Evolutionary conservation across 2,797 vertebrate genomes (phyloP).

Genomic region (Glyptemys insculpta): DNA sequence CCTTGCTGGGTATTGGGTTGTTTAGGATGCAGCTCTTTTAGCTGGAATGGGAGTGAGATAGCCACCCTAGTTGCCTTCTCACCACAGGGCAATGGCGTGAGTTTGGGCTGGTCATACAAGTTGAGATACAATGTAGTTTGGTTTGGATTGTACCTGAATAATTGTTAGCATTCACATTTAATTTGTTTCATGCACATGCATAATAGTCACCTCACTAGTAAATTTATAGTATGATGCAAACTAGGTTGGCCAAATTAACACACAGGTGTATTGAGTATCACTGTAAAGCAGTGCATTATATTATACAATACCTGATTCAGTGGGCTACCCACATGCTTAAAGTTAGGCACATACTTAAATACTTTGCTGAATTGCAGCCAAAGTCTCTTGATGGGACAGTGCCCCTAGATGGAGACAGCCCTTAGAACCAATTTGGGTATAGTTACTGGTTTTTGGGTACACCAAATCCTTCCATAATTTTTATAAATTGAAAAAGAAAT

Average conservation of each 20-base stretch:
- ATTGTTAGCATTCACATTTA: not conserved
- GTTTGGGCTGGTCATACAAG: not conserved
- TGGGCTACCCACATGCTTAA: not conserved
- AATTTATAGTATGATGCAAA: not conserved
- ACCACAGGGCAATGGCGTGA: not conserved
- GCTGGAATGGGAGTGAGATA: not conserved
- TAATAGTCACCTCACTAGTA: not conserved
- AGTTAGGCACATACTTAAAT: not conserved
- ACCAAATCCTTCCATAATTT: not conserved
- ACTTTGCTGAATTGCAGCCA: not conserved
- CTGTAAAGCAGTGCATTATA: not conserved
- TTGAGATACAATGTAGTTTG: not conserved
- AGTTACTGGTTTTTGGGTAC: not conserved
- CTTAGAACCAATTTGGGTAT: not conserved
- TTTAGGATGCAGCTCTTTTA: not conserved
- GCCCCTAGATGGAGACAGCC: not conserved
- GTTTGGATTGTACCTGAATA: not conserved
- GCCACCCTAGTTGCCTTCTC: not conserved
- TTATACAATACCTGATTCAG: not conserved
- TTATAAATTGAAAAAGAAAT: not conserved
- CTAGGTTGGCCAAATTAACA: not conserved
- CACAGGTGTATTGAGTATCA: not conserved
- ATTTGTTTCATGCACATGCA: not conserved
- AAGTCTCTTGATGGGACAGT: not conserved
- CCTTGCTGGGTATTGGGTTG: not conserved